phyloP scores from a whole-genome alignment of 2,113 vertebrate species.

The Archilochus colubris region DNA sequence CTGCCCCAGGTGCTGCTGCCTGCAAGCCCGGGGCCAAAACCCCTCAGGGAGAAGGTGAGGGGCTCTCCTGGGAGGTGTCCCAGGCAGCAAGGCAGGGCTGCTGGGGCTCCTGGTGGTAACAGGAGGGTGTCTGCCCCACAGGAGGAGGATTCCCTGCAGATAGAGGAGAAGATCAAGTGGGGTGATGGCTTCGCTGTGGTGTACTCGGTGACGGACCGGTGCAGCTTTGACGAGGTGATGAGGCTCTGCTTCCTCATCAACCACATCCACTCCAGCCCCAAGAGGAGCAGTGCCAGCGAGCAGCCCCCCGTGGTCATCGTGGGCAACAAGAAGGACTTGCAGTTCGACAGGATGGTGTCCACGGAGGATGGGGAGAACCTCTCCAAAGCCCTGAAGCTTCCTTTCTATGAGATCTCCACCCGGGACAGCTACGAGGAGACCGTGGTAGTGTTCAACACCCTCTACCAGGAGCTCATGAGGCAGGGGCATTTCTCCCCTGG shows the following conservation, averaged over 20 bases:
- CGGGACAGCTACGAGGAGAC: constrained; percentile 82
- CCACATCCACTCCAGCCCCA: constrained; percentile 74
- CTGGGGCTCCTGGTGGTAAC: rapidly evolving
- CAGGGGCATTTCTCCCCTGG: constrained; percentile 74
- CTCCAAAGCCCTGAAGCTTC: constrained; percentile 76
- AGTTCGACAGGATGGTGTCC: constrained; percentile 83
- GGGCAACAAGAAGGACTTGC: constrained; percentile 82
- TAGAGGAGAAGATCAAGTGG: constrained; percentile 86
- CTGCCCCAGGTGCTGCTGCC: rapidly evolving
- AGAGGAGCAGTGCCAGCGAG: constrained; percentile 47
- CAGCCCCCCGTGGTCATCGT: constrained; percentile 77
- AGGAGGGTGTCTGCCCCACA: not conserved
- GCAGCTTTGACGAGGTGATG: constrained; percentile 84
- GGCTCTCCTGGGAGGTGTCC: not conserved
- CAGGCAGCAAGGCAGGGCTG: rapidly evolving
- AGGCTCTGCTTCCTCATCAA: constrained; percentile 81
- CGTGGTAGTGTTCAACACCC: constrained; percentile 66
- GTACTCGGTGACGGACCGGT: constrained; percentile 82
- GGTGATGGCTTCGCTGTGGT: constrained; percentile 79
- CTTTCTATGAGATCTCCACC: constrained; percentile 78
- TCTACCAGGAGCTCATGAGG: constrained; percentile 73
- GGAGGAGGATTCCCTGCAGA: constrained; percentile 82
- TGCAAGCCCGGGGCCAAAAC: not conserved
- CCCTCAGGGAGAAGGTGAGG: rapidly evolving
- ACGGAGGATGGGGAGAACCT: constrained; percentile 73